Evolutionary conservation across 2,888 invertebrate genomes (phyloP).

Genomic region (Xestobium rufovillosum): DNA sequence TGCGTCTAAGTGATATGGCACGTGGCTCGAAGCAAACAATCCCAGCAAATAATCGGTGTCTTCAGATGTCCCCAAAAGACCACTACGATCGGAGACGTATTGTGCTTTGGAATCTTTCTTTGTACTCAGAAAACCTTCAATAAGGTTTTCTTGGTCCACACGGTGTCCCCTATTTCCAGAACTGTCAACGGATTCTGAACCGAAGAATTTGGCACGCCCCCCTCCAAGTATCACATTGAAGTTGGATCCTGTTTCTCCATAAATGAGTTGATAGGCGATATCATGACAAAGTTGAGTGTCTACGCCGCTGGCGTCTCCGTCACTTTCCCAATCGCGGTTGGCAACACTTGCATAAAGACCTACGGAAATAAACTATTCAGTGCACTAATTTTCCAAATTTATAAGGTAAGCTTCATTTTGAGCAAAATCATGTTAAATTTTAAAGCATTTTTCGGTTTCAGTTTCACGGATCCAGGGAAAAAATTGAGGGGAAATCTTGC

Average conservation of each 20-base stretch:
- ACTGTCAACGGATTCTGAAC: slow-evolving; percentile 46
- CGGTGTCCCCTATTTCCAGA: slow-evolving; percentile 50
- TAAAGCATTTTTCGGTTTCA: too few species aligned
- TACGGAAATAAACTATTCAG: slow-evolving; percentile 8
- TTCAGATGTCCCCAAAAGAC: slow-evolving; percentile 47
- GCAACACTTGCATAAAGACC: slow-evolving; percentile 66
- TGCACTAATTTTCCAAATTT: too few species aligned
- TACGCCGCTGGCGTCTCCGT: slow-evolving; percentile 50
- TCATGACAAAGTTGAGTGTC: slow-evolving; percentile 52
- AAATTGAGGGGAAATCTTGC: too few species aligned
- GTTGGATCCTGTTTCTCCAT: slow-evolving; percentile 55
- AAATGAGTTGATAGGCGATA: slow-evolving; percentile 66
- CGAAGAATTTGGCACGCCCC: slow-evolving; percentile 59
- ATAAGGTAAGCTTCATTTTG: too few species aligned
- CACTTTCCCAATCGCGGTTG: slow-evolving; percentile 66
- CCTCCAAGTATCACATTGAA: slow-evolving; percentile 74
- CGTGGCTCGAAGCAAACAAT: slow-evolving; percentile 32
- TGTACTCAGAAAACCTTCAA: slow-evolving; percentile 57
- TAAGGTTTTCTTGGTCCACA: slow-evolving; percentile 58
- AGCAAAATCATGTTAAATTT: too few species aligned
- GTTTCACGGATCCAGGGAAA: too few species aligned
- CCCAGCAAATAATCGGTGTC: slow-evolving; percentile 47
- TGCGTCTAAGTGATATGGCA: slow-evolving; percentile 58
- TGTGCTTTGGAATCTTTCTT: slow-evolving; percentile 38
- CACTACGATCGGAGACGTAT: slow-evolving; percentile 52